These are phyloP conservation scores for Temnothorax unifasciatus DNA, from an alignment of 2,888 invertebrate genomes.

Conservation along the genomic window DNA sequence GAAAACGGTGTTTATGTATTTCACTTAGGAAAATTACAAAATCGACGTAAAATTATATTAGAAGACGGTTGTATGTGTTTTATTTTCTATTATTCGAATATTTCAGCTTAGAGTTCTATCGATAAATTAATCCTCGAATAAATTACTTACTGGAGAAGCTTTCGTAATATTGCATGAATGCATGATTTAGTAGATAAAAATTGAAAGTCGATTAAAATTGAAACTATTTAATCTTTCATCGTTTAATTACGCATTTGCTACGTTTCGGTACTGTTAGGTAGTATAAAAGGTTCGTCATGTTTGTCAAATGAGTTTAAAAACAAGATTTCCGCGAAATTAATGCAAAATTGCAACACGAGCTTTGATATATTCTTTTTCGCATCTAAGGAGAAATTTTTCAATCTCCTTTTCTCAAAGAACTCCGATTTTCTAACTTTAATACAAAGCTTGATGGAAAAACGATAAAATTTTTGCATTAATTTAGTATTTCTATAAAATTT, in stretches of 20 bases:
- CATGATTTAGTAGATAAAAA: background rate
- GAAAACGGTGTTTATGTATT: background rate
- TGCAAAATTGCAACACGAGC: background rate
- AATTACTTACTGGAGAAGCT: background rate
- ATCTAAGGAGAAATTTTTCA: background rate
- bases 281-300: background rate
- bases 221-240: background rate
- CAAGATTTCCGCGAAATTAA: background rate
- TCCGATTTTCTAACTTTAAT: conserved; percentile 6
- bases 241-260: background rate
- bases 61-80: background rate
- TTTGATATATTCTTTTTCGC: background rate
- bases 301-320: background rate
- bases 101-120: background rate
- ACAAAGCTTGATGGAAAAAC: background rate
- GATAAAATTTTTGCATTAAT: background rate
- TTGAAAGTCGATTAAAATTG: background rate
- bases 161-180: background rate
- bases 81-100: background rate
- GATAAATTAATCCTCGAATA: background rate
- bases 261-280: background rate
- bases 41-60: conserved; percentile 14
- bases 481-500: background rate
- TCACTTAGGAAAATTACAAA: background rate
- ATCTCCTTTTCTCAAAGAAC: too few species aligned